Evolutionary conservation across 2,888 invertebrate species (phyloP).

Genomic region (Hipparchia semele): DNA sequence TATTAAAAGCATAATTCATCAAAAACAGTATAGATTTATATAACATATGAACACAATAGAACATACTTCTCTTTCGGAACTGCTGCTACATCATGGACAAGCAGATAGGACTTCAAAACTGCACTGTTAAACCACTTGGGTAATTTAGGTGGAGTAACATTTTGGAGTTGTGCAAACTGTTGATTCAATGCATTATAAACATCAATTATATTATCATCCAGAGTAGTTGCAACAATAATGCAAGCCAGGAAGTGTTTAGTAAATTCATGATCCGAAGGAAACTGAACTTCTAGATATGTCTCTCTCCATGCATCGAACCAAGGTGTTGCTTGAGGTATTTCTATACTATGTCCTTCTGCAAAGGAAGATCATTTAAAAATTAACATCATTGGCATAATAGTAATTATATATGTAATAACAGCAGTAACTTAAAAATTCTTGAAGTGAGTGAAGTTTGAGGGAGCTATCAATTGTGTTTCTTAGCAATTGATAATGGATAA

Average conservation of each 20-base stretch:
- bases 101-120: constrained; percentile 93
- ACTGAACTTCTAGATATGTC: constrained; percentile 93
- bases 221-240: constrained; percentile 88
- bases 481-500: no score
- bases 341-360: constrained; percentile 83
- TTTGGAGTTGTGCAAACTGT: constrained; percentile 90
- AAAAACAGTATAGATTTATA: not conserved
- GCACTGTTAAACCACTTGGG: constrained; percentile 92
- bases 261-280: constrained; percentile 98
- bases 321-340: constrained; percentile 90
- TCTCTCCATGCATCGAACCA: constrained; percentile 99
- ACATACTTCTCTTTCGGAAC: constrained; percentile 89
- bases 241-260: constrained; percentile 94
- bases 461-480: no score
- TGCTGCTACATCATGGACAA: constrained; percentile 92
- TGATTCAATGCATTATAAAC: constrained; percentile 91
- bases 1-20: not conserved
- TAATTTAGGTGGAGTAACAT: constrained; percentile 88
- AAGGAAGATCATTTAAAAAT: constrained; percentile 31
- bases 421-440: no score
- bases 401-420: not conserved
- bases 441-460: no score
- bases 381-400: not conserved
- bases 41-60: not conserved
- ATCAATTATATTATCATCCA: constrained; percentile 90